Conservation (phyloP, 1,140 invertebrate species). For the Grapholita molesta region DNA sequence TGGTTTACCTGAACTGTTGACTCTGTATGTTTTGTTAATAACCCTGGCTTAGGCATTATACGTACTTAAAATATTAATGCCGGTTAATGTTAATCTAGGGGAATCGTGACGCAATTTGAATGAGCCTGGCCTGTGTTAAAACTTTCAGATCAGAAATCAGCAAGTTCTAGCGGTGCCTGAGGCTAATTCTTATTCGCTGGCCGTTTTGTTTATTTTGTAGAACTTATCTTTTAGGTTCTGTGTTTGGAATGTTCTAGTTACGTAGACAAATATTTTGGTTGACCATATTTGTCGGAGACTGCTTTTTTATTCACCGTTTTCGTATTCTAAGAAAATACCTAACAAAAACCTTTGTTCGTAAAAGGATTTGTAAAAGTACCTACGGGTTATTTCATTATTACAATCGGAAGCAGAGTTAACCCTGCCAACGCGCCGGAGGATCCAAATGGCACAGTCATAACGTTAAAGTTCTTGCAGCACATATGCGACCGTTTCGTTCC, state of each 20-base stretch:
- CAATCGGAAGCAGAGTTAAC: slow-evolving; percentile 1
- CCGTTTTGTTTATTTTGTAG: neutral
- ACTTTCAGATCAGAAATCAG: neutral
- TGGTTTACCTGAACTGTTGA: neutral
- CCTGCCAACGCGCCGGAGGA: neutral
- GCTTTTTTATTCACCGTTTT: neutral
- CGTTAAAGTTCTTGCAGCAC: slow-evolving; percentile 39
- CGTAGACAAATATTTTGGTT: neutral
- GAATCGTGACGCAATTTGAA: neutral
- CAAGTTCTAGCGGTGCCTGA: neutral
- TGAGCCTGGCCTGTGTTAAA: neutral
- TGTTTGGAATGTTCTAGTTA: neutral
- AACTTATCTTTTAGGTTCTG: neutral
- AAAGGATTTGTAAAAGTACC: neutral
- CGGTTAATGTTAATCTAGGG: neutral
- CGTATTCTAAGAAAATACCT: neutral
- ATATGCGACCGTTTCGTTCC: slow-evolving; percentile 48
- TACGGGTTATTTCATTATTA: slow-evolving; percentile 4
- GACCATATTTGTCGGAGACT: neutral
- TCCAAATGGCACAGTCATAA: slow-evolving; percentile 35
- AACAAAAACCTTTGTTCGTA: neutral
- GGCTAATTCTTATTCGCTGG: neutral
- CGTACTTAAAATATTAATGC: slow-evolving; percentile 11
- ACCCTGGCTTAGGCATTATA: neutral
- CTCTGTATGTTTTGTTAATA: neutral